phyloP scores from a whole-genome alignment of 2,113 vertebrate species.

The Rousettus leschenaultii region DNA sequence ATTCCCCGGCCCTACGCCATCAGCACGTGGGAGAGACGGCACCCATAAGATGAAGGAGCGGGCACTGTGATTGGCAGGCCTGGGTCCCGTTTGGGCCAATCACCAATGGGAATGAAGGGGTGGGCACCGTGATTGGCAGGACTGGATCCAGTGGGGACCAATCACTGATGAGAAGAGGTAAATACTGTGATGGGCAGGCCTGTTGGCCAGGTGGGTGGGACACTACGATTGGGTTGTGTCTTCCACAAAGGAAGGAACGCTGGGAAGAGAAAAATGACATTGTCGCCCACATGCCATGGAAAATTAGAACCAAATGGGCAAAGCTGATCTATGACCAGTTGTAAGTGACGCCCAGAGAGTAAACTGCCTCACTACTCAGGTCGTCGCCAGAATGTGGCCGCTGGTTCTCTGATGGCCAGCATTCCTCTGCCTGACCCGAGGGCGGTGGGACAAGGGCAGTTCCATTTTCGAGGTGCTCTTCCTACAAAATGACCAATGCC shows the following conservation, averaged over 20 bases:
- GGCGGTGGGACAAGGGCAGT: background rate
- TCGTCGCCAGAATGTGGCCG: rapidly evolving
- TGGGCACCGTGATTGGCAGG: background rate
- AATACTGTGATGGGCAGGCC: background rate
- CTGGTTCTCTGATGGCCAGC: background rate
- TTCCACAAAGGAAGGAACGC: background rate
- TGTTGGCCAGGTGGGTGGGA: background rate
- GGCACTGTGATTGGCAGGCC: background rate
- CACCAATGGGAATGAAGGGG: no score
- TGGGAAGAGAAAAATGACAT: background rate
- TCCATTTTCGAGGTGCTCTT: background rate
- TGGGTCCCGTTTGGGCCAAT: no score
- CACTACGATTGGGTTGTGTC: background rate
- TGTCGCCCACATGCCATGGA: no score
- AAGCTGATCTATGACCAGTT: rapidly evolving
- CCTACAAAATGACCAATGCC: background rate
- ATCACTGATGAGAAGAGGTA: background rate
- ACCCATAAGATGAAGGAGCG: no score
- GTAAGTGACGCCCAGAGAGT: background rate
- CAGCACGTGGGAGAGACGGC: rapidly evolving
- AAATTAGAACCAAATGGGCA: background rate
- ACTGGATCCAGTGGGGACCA: background rate
- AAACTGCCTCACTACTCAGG: rapidly evolving
- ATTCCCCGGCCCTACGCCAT: background rate
- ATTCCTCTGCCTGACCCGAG: background rate